Base-by-base conservation (phyloP, 2,797 vertebrate species). In the Enoplosus armatus region DNA sequence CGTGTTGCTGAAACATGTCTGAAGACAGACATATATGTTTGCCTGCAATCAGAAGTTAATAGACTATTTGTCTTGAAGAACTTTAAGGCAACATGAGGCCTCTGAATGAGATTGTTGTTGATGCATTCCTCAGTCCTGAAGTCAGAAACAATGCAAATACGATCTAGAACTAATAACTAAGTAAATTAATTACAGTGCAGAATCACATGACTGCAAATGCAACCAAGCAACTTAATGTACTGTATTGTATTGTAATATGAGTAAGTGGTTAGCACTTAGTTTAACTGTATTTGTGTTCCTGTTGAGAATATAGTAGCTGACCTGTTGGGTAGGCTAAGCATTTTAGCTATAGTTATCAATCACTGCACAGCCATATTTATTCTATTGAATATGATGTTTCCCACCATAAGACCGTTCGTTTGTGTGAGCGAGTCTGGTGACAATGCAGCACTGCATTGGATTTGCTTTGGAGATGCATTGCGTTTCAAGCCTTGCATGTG, bases 301-400 rank as follows among this genome's bases (percentile, higher is more conserved):
- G 79, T 78, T 80, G 35, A 75, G 43, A 54, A 43, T 82, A 37
- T 68, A 31, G 39, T 47, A 58, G 67, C 71, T 72, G 35, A 50
- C 70, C 41, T 75, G 39, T 50, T 53, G 4, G 20, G 37, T 69
- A 56, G 31, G 69, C 60, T 61, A 45, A 75, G 45, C 59, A 24
- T 83, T 66, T 67, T 60, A 72, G 48, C 79, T 89, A 27, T 67
- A 77, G 67, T n/a, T 58, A 39, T 29, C 35, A 54, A 33, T 80
- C 77, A 41, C 39, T 71, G 72, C 77, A 24, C 69, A 70, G 70
- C 83, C 54, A 15, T 83, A 77, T 82, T 82, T 85, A 80, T 80
- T 87, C 83, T 82, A 71, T 84, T 75, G 75, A 87, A 77, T 82
- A 79, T 58, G 59, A 84, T 60, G 72, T 76, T 81, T 69, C 26